Base-by-base conservation (phyloP, 2,888 invertebrate species). In the Eucriotettix oculatus region DNA sequence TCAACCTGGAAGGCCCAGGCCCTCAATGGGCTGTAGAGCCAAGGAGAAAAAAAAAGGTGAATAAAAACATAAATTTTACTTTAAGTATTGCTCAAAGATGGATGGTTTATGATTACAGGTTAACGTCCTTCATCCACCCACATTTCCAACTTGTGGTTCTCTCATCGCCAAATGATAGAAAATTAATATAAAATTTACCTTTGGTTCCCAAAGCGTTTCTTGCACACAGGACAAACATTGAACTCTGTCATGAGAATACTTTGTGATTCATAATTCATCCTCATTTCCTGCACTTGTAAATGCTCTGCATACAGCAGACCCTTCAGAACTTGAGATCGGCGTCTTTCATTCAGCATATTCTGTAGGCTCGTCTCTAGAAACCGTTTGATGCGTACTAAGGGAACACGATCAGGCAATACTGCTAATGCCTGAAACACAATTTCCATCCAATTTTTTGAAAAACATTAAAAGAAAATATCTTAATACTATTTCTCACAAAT, bases 181-280 rank as follows among this genome's bases (percentile, higher is more conserved):
- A n/a, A n/a, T 48, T 14, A 48, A n/a, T 5, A n/a, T 29, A 54
- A 60, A 53, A 11, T 62, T 66, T 70, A 87, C 87, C 87, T 92
- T 76, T 91, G 90, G 73, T 90, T 91, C 16, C 89, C 88, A 73
- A 98, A 96, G 60, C 91, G 81, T 71, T 97, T 97, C 71, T 87
- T 90, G 73, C 98, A 98, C 1, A 90, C 90, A 0, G 86, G 84
- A 73, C 98, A 98, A 59, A 90, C 83, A 69, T 88, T 90, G 68
- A 86, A 84, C 66, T 95, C 94, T 16, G 86, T 90, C 66, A 98
- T 85, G 1, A 87, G 75, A 56, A 96, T 85, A 69, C 84, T 86
- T 70, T 89, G 86, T 1, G 87, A 86, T 72, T 95, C 89, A 68
- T 87, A 84, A 67, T 83, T 82, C 72, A 90, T 84, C 66, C 89